Evolutionary conservation across 1,140 invertebrate genomes (phyloP), one percentile per base, ranked within the genome.

Genomic region (Mamestra configurata): DNA sequence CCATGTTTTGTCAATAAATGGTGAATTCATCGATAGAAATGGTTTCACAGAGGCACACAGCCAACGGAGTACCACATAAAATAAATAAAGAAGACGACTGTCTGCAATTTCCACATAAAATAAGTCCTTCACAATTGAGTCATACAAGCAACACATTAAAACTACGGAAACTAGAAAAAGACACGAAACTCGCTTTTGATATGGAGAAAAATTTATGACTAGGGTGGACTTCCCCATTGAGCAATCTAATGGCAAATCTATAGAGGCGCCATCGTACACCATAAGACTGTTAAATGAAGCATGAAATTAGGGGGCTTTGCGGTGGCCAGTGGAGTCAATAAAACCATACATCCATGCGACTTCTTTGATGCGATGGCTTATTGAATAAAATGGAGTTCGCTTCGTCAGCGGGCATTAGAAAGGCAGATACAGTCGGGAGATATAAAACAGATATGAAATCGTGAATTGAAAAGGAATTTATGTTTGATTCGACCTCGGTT

Each of bases 211-310:
- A 85, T 85, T 82, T 82, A 79, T 83, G 70, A 77, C 73, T 51
- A n/a, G 79, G 73, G 66, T 59, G 73, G 81, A 64, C 76, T 68
- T 75, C 70, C 80, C 76, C 55, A 81, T 83, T 73, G 82, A 83
- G 79, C 84, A 87, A 85, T 90, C 88, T 89, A 86, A 84, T 87
- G 89, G 79, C 72, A 81, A 87, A 89, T 90, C 88, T 86, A 90
- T 90, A 82, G 85, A 87, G 89, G 88, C 89, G 89, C 89, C 88
- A 66, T 43, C 64, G 53, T 46, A 61, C 79, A 84, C 83, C 85
- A 88, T 88, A 88, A 88, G 87, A 88, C 87, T 79, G 85, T 88
- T 88, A 83, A 90, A 90, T 89, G 88, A 86, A 83, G 80, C 84
- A 79, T 78, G 84, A 87, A 89, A 88, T 88, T 89, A 90, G 88